Evolutionary conservation across 2,113 vertebrate genomes (phyloP), one percentile per base, ranked within the genome.

Genomic region (Grus americana): DNA sequence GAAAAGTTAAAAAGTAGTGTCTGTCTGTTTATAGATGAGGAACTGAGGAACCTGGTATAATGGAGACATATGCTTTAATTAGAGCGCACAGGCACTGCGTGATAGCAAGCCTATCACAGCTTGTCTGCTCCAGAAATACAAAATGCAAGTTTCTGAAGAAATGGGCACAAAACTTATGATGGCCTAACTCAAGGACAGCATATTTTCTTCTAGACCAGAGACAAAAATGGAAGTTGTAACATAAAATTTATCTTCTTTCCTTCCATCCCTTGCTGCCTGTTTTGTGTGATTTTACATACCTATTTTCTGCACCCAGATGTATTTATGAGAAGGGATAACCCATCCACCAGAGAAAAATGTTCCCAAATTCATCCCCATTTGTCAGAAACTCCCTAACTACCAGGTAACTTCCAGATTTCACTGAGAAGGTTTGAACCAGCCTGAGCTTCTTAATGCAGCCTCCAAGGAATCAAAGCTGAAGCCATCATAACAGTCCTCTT

Each of bases 31-130:
- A 82, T 90, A 93, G 79, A 54, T 36, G 81, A 24, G 13, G 78
- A 73, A n/a, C 52, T 42, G 78, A 94, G 62, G 81, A 73, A 87
- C 47, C 66, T 21, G 65, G 27, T 40, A 30, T 85, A 92, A 94
- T 75, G 85, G 85, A 95, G 88, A 78, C 66, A 92, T 87, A 89
- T 87, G 89, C 84, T 87, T 85, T 92, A 90, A 95, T 90, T 92
- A 82, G 84, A 46, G 81, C 13, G 70, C 65, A 81, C 50, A 90
- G 82, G 44, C 89, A 58, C 70, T 82, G 61, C 6, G 6, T 92
- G 65, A 49, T 34, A 79, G 58, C 72, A 46, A 52, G 54, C 49
- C 34, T 46, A 11, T 44, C 72, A 46, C 88, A 85, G 70, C 52
- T 94, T 57, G 55, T 59, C 65, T 78, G 87, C 73, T 75, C 44